A percentile compares a stretch with the other conserved stretches of the same genome.
phyloP scores from a whole-genome alignment of 2,888 invertebrate species.

The Agrotis clavis region DNA sequence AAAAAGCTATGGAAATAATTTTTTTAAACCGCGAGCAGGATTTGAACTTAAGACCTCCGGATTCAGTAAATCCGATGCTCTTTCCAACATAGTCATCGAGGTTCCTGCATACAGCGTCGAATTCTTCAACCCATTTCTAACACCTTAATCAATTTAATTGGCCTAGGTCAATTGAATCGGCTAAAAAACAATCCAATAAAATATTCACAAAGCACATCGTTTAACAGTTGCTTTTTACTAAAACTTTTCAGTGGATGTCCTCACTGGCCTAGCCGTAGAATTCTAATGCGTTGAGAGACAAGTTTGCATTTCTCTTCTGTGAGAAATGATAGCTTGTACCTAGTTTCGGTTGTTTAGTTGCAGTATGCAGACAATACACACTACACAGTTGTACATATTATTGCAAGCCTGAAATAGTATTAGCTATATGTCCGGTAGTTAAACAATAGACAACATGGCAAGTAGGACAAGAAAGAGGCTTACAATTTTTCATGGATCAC shows the following conservation, averaged over 20 bases:
- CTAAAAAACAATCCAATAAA: no score
- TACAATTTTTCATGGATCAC: constrained; percentile 67
- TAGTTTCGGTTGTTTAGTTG: neutral
- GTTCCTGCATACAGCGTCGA: no score
- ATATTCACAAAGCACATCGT: no score
- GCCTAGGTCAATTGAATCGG: no score
- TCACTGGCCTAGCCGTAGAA: constrained; percentile 1
- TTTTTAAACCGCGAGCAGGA: no score
- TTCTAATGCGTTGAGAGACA: constrained; percentile 9
- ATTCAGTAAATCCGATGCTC: no score
- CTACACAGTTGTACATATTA: neutral
- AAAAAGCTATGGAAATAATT: no score
- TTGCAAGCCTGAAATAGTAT: constrained; percentile 24
- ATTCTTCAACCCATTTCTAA: no score
- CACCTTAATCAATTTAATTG: no score
- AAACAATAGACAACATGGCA: constrained; percentile 54
- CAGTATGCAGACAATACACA: neutral
- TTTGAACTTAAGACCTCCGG: no score
- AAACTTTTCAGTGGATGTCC: neutral
- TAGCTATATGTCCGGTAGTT: constrained; percentile 23
- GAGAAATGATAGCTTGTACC: constrained; percentile 8
- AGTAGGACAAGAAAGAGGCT: constrained; percentile 65
- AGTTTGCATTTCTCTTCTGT: constrained; percentile 14
- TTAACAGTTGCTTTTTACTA: neutral
- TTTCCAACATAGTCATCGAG: no score